phyloP scores from a whole-genome alignment of 2,888 invertebrate genomes.

The Cephonodes hylas region DNA sequence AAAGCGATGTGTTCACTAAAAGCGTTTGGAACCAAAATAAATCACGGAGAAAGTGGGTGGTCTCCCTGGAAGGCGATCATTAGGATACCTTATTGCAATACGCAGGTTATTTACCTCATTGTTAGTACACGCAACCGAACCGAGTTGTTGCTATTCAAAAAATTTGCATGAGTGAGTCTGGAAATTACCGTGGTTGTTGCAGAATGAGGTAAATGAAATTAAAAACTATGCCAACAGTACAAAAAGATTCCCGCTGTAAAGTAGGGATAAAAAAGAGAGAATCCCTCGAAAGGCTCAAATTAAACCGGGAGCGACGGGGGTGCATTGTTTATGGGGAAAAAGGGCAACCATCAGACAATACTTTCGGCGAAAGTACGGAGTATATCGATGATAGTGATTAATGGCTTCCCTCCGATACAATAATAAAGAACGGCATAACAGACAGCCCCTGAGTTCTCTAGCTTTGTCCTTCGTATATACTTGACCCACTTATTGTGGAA shows the following conservation, averaged over 20 bases:
- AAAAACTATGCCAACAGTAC: neutral
- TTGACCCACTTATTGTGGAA: conserved; percentile 67
- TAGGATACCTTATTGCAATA: neutral
- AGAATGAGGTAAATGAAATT: too few species aligned
- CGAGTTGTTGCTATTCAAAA: too few species aligned
- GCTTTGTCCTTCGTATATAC: conserved; percentile 62
- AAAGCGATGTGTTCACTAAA: neutral
- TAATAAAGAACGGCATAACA: conserved; percentile 58
- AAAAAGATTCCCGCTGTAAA: neutral
- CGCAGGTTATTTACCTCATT: neutral
- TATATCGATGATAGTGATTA: conserved; percentile 58
- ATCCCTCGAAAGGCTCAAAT: neutral
- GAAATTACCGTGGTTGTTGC: too few species aligned
- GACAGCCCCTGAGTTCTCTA: conserved; percentile 41
- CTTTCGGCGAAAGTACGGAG: conserved; percentile 43
- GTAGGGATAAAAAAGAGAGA: neutral
- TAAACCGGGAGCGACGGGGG: neutral
- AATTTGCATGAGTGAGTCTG: too few species aligned
- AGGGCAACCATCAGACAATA: conserved; percentile 42
- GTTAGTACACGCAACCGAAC: too few species aligned
- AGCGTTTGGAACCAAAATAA: conserved; percentile 1
- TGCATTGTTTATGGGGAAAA: conserved; percentile 25
- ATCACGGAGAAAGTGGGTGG: conserved; percentile 7
- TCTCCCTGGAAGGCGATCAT: neutral
- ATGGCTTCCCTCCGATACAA: conserved; percentile 56